Evolutionary conservation across 2,113 vertebrate genomes (phyloP).

Genomic region (Turnix velox): DNA sequence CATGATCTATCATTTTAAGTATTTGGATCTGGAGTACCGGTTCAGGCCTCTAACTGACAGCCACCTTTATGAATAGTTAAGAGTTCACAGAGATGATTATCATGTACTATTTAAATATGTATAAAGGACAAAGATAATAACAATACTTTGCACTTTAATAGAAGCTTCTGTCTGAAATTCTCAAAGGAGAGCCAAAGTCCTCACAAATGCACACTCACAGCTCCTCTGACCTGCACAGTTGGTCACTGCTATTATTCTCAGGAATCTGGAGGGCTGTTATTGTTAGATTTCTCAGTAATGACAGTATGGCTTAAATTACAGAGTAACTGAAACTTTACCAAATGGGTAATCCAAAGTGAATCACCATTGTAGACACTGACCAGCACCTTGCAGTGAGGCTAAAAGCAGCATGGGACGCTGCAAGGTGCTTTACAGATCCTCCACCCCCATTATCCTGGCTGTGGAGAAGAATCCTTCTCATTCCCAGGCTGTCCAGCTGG

Average conservation of each 20-base stretch:
- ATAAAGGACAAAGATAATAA: slow-evolving; percentile 73
- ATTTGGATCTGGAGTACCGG: slow-evolving; percentile 44
- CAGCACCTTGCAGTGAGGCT: accelerated
- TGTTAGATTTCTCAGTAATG: background rate
- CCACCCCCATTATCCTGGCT: accelerated
- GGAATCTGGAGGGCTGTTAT: background rate
- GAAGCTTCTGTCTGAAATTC: slow-evolving; percentile 60
- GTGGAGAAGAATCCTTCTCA: background rate
- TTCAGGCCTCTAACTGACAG: slow-evolving; percentile 63
- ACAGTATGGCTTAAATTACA: background rate
- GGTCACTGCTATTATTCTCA: slow-evolving; percentile 20
- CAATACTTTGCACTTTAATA: slow-evolving; percentile 70
- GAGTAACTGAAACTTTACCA: background rate
- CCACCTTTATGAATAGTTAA: slow-evolving; percentile 73
- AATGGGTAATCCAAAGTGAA: background rate
- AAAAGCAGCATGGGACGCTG: background rate
- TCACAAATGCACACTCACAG: slow-evolving; percentile 19
- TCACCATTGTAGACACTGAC: background rate
- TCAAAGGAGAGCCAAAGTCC: slow-evolving; percentile 22
- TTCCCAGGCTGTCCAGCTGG: background rate
- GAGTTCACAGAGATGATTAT: slow-evolving; percentile 71
- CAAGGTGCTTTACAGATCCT: background rate
- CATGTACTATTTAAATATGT: slow-evolving; percentile 73
- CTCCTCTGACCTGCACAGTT: slow-evolving; percentile 47
- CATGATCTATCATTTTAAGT: slow-evolving; percentile 54